These are phyloP conservation scores for Lypha dubia DNA, from an alignment of 2,888 invertebrate genomes.

Conservation along the genomic window DNA sequence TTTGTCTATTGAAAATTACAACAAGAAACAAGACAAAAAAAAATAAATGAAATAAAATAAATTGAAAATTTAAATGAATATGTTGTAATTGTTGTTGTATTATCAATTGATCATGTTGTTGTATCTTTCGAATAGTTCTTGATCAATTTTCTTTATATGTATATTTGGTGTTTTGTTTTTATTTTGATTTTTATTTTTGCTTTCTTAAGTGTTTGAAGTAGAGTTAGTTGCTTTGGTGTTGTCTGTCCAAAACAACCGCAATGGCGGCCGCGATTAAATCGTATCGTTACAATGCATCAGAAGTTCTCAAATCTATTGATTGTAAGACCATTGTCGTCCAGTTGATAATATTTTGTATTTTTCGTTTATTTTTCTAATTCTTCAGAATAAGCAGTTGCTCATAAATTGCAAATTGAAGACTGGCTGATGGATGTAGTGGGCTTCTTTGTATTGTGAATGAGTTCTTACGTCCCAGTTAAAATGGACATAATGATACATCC, in stretches of 20 bases:
- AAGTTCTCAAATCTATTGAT: conserved; percentile 11
- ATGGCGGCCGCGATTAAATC: conserved; percentile 45
- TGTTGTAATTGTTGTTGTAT: conserved; percentile 52
- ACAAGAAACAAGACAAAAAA: conserved; percentile 6
- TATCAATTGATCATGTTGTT: conserved; percentile 66
- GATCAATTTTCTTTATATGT: conserved; percentile 48
- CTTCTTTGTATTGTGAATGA: too few relatives aligned
- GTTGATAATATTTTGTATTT: too few relatives aligned
- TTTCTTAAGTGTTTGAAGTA: conserved; percentile 15
- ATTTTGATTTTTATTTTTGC: too few relatives aligned
- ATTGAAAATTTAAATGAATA: conserved; percentile 57
- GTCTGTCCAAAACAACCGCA: conserved; percentile 39
- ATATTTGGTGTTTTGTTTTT: conserved; percentile 6
- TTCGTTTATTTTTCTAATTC: too few relatives aligned
- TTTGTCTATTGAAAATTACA: conserved; percentile 48
- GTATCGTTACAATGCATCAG: conserved; percentile 9
- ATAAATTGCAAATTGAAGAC: too few relatives aligned
- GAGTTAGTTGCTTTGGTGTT: conserved; percentile 44
- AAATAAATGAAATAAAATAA: conserved; percentile 12
- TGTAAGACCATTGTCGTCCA: background rate
- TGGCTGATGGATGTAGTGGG: too few relatives aligned
- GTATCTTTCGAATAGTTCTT: conserved; percentile 57
- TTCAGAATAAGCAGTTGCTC: too few relatives aligned
- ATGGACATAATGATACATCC: too few relatives aligned
- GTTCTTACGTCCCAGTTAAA: too few relatives aligned